Percentiles rank a stretch among this genome's conserved stretches.
phyloP scores from a whole-genome alignment of 2,797 vertebrate genomes.

The Siniperca scherzeri region DNA sequence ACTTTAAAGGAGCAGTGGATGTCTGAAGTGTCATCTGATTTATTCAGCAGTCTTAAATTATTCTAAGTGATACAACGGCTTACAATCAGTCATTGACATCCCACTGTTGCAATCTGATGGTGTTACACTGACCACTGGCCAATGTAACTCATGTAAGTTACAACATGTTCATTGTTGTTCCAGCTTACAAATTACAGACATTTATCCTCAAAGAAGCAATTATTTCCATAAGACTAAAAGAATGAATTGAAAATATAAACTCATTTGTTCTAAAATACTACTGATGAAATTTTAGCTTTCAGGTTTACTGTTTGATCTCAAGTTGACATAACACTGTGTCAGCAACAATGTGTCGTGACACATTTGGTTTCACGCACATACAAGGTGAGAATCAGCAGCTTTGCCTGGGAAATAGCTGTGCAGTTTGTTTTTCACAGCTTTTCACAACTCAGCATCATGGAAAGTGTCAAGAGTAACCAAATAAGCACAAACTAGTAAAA shows the following conservation, averaged over 20 bases:
- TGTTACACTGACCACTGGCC: neutral
- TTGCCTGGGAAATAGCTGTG: constrained; percentile 53
- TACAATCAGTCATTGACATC: neutral
- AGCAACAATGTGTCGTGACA: constrained; percentile 67
- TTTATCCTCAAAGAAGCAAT: neutral
- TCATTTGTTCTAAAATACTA: neutral
- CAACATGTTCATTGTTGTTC: too few relatives aligned
- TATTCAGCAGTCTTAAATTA: neutral
- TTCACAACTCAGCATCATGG: constrained; percentile 44
- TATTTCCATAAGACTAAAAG: neutral
- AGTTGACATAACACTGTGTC: constrained; percentile 64
- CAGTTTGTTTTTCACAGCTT: constrained; percentile 69
- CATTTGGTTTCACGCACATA: constrained; percentile 56
- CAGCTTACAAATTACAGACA: neutral
- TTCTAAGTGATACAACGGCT: neutral
- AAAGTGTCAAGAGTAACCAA: constrained; percentile 58
- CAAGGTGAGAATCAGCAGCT: constrained; percentile 66
- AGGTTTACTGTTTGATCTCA: constrained; percentile 54
- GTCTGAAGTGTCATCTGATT: neutral
- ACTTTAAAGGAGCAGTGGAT: neutral
- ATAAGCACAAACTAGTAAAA: constrained; percentile 27
- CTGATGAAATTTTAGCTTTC: constrained; percentile 24
- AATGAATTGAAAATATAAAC: neutral
- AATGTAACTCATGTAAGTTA: too few relatives aligned
- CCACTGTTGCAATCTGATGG: neutral